Conservation (phyloP, 2,888 invertebrate species). For the Synergus umbraculus region DNA sequence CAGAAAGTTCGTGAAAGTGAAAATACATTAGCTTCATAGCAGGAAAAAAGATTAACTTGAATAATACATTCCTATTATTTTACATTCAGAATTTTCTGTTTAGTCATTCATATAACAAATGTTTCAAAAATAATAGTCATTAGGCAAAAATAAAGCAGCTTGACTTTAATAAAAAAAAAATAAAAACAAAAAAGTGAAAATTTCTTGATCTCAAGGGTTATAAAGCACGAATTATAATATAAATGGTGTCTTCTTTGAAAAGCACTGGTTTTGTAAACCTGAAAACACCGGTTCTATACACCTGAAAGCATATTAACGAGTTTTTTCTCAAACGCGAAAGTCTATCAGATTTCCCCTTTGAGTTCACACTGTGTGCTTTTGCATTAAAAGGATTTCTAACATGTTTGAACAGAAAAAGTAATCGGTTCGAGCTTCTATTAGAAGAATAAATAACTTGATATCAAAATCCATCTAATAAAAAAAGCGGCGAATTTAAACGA, state of each 20-base stretch:
- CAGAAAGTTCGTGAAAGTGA: neutral
- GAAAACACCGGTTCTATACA: neutral
- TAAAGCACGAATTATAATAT: neutral
- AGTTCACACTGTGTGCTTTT: neutral
- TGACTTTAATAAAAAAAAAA: neutral
- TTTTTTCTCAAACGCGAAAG: neutral
- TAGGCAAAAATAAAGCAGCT: neutral
- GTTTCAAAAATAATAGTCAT: neutral
- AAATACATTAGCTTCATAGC: neutral
- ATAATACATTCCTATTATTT: no score
- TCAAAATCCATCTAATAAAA: no score
- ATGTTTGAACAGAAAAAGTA: neutral
- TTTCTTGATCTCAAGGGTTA: neutral
- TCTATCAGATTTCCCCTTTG: neutral
- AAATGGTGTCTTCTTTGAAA: conserved; percentile 6
- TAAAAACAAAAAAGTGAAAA: neutral
- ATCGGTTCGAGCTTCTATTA: neutral
- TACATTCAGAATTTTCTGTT: no score
- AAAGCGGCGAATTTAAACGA: no score
- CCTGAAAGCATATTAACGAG: conserved; percentile 7
- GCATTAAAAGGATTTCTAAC: neutral
- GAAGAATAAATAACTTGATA: no score
- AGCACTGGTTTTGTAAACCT: conserved; percentile 1
- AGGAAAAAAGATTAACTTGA: neutral
- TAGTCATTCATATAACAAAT: neutral